Evolutionary conservation across 1,140 invertebrate species (phyloP).

Genomic region (Zaprionus davidi): DNA sequence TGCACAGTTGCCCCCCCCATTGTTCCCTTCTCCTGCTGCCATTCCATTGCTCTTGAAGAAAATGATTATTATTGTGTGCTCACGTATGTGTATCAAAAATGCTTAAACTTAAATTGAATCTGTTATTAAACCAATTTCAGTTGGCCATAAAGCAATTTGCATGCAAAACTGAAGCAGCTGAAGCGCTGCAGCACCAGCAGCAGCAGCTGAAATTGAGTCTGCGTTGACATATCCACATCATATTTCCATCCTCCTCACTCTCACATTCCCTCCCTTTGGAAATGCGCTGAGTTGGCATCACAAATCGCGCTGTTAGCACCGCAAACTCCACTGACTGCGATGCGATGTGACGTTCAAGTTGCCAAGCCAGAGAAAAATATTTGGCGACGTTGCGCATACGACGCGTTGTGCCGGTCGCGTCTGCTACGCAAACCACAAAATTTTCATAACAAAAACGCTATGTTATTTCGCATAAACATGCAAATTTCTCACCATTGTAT

Average conservation of each 20-base stretch:
- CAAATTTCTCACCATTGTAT: slow-evolving; percentile 68
- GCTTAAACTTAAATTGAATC: slow-evolving; percentile 74
- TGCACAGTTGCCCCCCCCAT: slow-evolving; percentile 29
- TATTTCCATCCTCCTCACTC: not conserved
- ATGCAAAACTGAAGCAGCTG: slow-evolving; percentile 41
- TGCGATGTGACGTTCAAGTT: slow-evolving; percentile 28
- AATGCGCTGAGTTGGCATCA: slow-evolving; percentile 45
- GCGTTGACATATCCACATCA: slow-evolving; percentile 47
- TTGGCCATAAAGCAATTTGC: slow-evolving; percentile 57
- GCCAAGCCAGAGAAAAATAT: slow-evolving; percentile 28
- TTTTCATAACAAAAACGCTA: slow-evolving; percentile 60
- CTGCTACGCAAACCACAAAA: slow-evolving; percentile 42
- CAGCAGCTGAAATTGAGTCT: slow-evolving; percentile 3
- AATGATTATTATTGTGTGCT: slow-evolving; percentile 57
- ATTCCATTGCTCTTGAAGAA: slow-evolving; percentile 1
- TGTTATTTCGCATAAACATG: slow-evolving; percentile 79
- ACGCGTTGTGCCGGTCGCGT: slow-evolving; percentile 12
- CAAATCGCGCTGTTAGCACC: slow-evolving; percentile 38
- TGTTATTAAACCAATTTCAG: slow-evolving; percentile 72
- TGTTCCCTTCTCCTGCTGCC: not conserved
- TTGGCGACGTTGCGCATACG: slow-evolving; percentile 46
- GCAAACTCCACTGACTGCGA: slow-evolving; percentile 22
- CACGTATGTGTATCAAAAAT: slow-evolving; percentile 70
- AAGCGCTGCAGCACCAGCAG: not conserved
- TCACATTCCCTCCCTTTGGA: not conserved